A percentile compares a stretch with the other conserved stretches of the same genome.
Evolutionary conservation across 1,140 invertebrate species (phyloP).

Genomic region (Dufourea novaeangliae): DNA sequence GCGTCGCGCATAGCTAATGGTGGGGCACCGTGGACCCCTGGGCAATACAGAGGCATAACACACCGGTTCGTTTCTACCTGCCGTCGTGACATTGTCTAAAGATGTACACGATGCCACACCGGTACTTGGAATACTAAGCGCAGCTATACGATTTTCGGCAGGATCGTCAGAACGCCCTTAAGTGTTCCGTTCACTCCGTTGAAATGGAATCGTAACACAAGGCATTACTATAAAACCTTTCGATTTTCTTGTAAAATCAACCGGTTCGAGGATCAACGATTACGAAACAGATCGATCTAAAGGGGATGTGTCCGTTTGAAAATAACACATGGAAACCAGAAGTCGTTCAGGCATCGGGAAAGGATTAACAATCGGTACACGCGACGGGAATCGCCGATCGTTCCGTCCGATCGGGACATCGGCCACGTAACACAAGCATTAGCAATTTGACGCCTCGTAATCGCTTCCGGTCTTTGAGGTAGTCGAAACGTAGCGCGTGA

Average conservation of each 20-base stretch:
- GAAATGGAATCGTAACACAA: no score
- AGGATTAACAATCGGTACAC: conserved; percentile 36
- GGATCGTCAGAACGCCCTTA: neutral
- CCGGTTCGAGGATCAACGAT: no score
- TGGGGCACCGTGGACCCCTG: conserved; percentile 47
- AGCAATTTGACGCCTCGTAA: conserved; percentile 55
- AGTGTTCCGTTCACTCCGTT: no score
- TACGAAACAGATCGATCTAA: no score
- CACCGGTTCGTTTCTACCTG: conserved; percentile 32
- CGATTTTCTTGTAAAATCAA: no score
- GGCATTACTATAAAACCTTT: no score
- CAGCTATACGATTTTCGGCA: neutral
- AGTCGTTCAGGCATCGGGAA: conserved; percentile 34
- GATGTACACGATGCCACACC: conserved; percentile 8
- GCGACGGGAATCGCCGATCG: conserved; percentile 29
- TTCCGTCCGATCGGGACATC: conserved; percentile 25
- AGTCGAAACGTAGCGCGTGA: conserved; percentile 33
- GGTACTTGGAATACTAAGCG: conserved; percentile 38
- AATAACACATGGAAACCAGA: no score
- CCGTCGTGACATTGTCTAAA: conserved; percentile 35
- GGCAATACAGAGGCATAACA: neutral
- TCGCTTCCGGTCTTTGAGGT: conserved; percentile 48
- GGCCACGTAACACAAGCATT: conserved; percentile 45
- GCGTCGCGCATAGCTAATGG: conserved; percentile 71
- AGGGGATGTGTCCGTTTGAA: no score